Evolutionary conservation across 2,797 vertebrate species (phyloP).

Genomic region (Melanotaenia boesemani): DNA sequence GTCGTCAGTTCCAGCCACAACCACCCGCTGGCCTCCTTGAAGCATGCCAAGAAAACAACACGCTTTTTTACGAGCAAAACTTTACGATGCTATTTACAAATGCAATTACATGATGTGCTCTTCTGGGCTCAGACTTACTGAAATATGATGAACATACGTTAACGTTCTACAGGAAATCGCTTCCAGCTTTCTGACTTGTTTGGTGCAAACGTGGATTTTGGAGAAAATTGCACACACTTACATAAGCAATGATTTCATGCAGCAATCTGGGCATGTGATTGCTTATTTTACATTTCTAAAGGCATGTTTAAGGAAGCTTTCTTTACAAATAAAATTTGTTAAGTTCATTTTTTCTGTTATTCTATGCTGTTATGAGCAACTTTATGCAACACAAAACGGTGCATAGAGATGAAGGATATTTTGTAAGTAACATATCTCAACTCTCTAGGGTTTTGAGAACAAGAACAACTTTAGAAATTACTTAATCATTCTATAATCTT

Average conservation of each 20-base stretch:
- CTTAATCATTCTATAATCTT: no score
- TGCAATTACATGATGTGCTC: constrained; percentile 60
- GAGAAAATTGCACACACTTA: constrained; percentile 18
- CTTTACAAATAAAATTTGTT: no score
- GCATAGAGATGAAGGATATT: background rate
- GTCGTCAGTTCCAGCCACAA: constrained; percentile 22
- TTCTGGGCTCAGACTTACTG: constrained; percentile 45
- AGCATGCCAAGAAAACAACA: constrained; percentile 52
- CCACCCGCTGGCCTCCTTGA: constrained; percentile 13
- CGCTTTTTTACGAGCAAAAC: constrained; percentile 52
- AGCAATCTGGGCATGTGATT: constrained; percentile 36
- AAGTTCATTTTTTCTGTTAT: background rate
- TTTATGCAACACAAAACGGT: background rate
- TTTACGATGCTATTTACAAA: constrained; percentile 71
- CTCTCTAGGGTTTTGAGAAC: no score
- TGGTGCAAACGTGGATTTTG: constrained; percentile 29
- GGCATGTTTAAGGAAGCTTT: background rate
- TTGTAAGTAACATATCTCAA: background rate
- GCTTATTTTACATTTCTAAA: constrained; percentile 31
- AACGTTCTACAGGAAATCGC: constrained; percentile 45
- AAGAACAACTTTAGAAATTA: no score
- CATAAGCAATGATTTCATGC: constrained; percentile 17
- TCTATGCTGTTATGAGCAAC: background rate
- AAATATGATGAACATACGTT: constrained; percentile 66
- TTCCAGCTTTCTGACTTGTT: constrained; percentile 67